Evolutionary conservation across 2,888 invertebrate species (phyloP).

Genomic region (Ernsta delagoae): DNA sequence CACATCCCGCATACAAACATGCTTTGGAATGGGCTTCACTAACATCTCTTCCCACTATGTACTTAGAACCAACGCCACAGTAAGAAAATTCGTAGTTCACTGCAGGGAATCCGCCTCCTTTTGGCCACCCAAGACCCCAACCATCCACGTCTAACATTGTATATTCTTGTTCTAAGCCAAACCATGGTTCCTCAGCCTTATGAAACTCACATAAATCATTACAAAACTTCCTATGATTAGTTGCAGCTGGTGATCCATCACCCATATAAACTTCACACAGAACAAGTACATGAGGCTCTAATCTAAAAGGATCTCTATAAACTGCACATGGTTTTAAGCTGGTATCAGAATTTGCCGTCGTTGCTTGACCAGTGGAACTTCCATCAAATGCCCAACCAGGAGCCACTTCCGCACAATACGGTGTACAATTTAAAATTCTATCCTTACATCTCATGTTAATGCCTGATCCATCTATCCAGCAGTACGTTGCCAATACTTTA

Average conservation of each 20-base stretch:
- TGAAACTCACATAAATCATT: slow-evolving; percentile 89
- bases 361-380: slow-evolving; percentile 94
- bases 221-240: slow-evolving; percentile 90
- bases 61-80: slow-evolving; percentile 97
- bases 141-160: slow-evolving; percentile 94
- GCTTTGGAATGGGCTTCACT: slow-evolving; percentile 92
- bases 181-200: slow-evolving; percentile 91
- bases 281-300: slow-evolving; percentile 94
- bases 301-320: slow-evolving; percentile 95
- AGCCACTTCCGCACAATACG: slow-evolving; percentile 78
- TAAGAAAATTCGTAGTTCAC: slow-evolving; percentile 95
- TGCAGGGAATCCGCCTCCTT: slow-evolving; percentile 93
- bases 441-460: slow-evolving; percentile 89
- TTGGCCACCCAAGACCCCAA: slow-evolving; percentile 97
- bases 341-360: slow-evolving; percentile 94
- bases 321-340: slow-evolving; percentile 94
- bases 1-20: slow-evolving; percentile 96
- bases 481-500: slow-evolving; percentile 87
- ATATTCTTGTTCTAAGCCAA: slow-evolving; percentile 97
- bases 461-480: slow-evolving; percentile 93
- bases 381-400: slow-evolving; percentile 97
- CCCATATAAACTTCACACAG: slow-evolving; percentile 92
- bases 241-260: slow-evolving; percentile 88
- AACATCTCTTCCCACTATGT: slow-evolving; percentile 96
- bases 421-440: slow-evolving; percentile 86